Evolutionary conservation across 2,888 invertebrate species (phyloP).

Genomic region (Pollenia labialis): DNA sequence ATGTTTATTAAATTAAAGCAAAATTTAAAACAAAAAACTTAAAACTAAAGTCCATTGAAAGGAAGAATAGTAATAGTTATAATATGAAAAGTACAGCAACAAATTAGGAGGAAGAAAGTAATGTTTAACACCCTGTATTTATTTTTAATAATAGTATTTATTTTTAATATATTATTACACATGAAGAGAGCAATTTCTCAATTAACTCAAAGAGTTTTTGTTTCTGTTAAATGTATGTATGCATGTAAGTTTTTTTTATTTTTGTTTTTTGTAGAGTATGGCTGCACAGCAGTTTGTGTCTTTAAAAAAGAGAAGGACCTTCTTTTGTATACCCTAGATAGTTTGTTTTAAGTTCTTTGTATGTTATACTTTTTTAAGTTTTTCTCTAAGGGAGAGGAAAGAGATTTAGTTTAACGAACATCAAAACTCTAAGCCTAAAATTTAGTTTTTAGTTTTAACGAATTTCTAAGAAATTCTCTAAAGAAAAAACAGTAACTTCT

Average conservation of each 20-base stretch:
- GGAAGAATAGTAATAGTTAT: conserved; percentile 3
- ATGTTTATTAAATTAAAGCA: conserved; percentile 32
- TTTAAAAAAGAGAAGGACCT: conserved; percentile 60
- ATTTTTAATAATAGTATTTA: conserved; percentile 60
- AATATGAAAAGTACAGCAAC: conserved; percentile 29
- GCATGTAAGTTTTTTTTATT: not conserved
- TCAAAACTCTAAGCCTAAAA: conserved; percentile 72
- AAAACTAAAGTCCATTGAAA: conserved; percentile 29
- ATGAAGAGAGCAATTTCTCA: conserved; percentile 64
- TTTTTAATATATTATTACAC: conserved; percentile 61
- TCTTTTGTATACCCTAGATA: conserved; percentile 61
- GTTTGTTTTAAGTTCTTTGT: conserved; percentile 27
- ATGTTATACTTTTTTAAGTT: conserved; percentile 35
- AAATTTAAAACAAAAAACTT: conserved; percentile 45
- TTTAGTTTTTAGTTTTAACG: conserved; percentile 67
- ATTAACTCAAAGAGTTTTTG: conserved; percentile 64
- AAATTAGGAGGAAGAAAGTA: conserved; percentile 50
- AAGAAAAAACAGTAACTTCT: conserved; percentile 71
- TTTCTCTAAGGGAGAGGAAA: conserved; percentile 40
- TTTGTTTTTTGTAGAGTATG: conserved; percentile 40
- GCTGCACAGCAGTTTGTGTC: conserved; percentile 70
- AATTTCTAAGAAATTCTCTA: conserved; percentile 73
- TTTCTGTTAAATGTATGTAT: conserved; percentile 46
- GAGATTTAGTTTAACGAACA: conserved; percentile 73
- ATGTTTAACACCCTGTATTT: conserved; percentile 73